phyloP scores from a whole-genome alignment of 2,113 vertebrate species.

The Pristiophorus japonicus region DNA sequence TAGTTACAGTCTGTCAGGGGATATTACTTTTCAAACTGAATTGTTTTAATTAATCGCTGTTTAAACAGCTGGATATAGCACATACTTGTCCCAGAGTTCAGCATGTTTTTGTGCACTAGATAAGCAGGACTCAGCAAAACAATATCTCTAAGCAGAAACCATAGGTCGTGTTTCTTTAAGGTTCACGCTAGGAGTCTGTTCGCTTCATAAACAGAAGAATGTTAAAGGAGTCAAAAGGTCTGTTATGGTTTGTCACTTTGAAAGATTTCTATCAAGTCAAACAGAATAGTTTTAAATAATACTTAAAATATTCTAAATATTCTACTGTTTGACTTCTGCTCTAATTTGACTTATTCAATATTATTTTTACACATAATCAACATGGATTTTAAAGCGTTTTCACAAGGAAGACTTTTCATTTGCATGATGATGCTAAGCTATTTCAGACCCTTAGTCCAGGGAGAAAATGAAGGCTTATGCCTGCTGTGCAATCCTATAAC shows the following conservation, averaged over 20 bases:
- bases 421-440: neutral
- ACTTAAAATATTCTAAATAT: slow-evolving; percentile 17
- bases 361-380: neutral
- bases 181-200: slow-evolving; percentile 44
- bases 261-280: slow-evolving; percentile 28
- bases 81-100: slow-evolving; percentile 65
- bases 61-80: slow-evolving; percentile 35
- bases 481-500: neutral
- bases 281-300: neutral
- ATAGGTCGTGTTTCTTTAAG: slow-evolving; percentile 59
- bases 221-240: slow-evolving; percentile 36
- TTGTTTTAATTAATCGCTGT: slow-evolving; percentile 33
- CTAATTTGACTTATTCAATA: neutral
- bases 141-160: slow-evolving; percentile 62
- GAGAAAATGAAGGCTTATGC: neutral
- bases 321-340: neutral
- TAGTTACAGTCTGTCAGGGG: slow-evolving; percentile 33
- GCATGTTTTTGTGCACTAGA: slow-evolving; percentile 62
- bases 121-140: slow-evolving; percentile 60
- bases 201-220: slow-evolving; percentile 36
- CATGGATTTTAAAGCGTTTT: neutral
- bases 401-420: neutral
- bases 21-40: slow-evolving; percentile 36
- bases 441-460: neutral
- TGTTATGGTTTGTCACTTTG: slow-evolving; percentile 37